A percentile compares a stretch with the other conserved stretches of the same genome.
These are phyloP conservation scores for Meteorus colon DNA, from an alignment of 2,888 invertebrate species.

Conservation along the genomic window DNA sequence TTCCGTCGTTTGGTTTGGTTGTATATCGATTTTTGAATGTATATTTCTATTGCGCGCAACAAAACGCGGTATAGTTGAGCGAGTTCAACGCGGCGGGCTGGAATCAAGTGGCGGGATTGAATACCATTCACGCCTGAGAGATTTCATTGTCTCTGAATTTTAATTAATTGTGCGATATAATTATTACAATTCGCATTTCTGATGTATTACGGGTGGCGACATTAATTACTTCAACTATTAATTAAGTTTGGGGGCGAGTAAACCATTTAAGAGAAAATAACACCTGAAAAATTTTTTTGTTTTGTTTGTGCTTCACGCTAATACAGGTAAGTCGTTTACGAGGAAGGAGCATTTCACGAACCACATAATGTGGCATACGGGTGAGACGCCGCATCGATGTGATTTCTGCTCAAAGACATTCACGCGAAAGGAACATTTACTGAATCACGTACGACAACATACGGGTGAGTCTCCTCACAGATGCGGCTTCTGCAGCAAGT, in stretches of 20 bases:
- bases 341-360: constrained; percentile 93
- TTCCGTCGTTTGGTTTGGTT: constrained; percentile 27
- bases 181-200: neutral
- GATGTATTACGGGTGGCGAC: no score
- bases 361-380: constrained; percentile 92
- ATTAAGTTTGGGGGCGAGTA: no score
- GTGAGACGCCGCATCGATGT: constrained; percentile 85
- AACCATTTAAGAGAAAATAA: neutral
- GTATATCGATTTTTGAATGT: constrained; percentile 38
- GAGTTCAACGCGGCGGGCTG: neutral
- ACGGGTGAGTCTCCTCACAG: constrained; percentile 89
- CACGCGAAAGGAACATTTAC: constrained; percentile 84
- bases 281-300: neutral
- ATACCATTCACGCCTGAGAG: neutral
- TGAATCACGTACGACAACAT: constrained; percentile 86
- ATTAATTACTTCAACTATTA: no score
- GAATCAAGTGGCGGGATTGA: neutral
- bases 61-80: neutral
- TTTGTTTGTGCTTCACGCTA: constrained; percentile 19
- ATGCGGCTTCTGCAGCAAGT: constrained; percentile 90
- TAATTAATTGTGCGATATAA: neutral
- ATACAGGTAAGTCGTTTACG: constrained; percentile 83
- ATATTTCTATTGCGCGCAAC: neutral
- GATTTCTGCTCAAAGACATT: constrained; percentile 87
- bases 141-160: neutral